phyloP scores from a whole-genome alignment of 2,888 invertebrate genomes.

The Acheta domesticus region DNA sequence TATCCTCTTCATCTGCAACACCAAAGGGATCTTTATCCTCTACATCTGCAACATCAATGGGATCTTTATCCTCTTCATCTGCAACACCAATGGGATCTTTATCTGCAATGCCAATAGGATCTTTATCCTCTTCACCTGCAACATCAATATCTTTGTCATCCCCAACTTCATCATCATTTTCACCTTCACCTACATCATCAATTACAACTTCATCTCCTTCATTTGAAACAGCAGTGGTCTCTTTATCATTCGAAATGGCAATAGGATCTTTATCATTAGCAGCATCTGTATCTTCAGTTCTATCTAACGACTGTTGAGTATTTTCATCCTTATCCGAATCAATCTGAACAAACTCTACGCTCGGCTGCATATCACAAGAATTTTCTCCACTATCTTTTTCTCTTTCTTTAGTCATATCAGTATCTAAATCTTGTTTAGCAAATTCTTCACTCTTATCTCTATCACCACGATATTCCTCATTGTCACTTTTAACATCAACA shows the following conservation, averaged over 20 bases:
- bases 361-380: too few relatives aligned
- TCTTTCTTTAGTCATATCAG: too few relatives aligned
- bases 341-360: too few relatives aligned
- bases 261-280: constrained; percentile 31
- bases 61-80: too few relatives aligned
- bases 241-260: constrained; percentile 24
- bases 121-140: too few relatives aligned
- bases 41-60: too few relatives aligned
- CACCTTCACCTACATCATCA: not conserved
- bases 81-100: too few relatives aligned
- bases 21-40: too few relatives aligned
- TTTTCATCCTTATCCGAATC: not conserved
- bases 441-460: not conserved
- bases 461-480: not conserved
- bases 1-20: too few relatives aligned
- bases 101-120: too few relatives aligned
- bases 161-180: not conserved
- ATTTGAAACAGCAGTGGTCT: not conserved
- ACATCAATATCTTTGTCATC: not conserved
- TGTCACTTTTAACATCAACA: not conserved
- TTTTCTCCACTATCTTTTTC: too few relatives aligned
- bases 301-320: not conserved
- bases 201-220: not conserved
- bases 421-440: too few relatives aligned
- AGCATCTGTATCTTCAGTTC: not conserved